Evolutionary conservation across 2,888 invertebrate species (phyloP).

Genomic region (Melieria crassipennis): DNA sequence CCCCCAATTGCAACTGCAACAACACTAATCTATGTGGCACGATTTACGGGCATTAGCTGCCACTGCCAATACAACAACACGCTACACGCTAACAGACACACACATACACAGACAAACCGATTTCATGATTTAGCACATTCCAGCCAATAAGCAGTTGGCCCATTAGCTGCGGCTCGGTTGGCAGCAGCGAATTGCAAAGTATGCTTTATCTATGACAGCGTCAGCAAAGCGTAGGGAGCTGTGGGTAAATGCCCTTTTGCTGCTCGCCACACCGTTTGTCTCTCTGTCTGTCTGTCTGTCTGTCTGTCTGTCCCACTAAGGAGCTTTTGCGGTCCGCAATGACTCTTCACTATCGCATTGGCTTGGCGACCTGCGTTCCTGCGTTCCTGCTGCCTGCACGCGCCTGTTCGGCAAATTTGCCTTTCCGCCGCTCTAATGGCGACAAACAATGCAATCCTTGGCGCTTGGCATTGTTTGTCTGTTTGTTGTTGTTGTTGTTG

Average conservation of each 20-base stretch:
- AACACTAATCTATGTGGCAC: slow-evolving; percentile 36
- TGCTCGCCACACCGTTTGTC: neutral
- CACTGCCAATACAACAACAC: slow-evolving; percentile 1
- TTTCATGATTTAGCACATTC: slow-evolving; percentile 35
- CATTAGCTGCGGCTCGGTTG: slow-evolving; percentile 18
- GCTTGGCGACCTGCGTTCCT: slow-evolving; percentile 5
- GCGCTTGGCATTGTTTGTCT: slow-evolving; percentile 14
- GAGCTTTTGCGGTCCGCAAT: neutral
- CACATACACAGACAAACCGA: neutral
- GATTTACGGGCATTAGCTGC: slow-evolving; percentile 30
- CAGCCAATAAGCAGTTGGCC: slow-evolving; percentile 18
- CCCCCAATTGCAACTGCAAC: slow-evolving; percentile 23
- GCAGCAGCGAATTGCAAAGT: neutral
- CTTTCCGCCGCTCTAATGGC: slow-evolving; percentile 27
- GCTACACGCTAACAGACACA: neutral
- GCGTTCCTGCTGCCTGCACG: neutral
- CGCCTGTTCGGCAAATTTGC: neutral
- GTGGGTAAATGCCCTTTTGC: neutral
- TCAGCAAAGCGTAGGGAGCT: neutral
- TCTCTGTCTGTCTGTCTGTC: slow-evolving; percentile 6
- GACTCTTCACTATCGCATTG: neutral
- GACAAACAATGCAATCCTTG: slow-evolving; percentile 36
- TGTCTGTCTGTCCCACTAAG: neutral
- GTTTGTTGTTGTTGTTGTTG: slow-evolving; percentile 19
- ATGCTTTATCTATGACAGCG: neutral